A percentile compares a stretch with the other conserved stretches of the same genome.
Conservation (phyloP, 2,113 vertebrate genomes). For the Melanotaenia duboulayi region DNA sequence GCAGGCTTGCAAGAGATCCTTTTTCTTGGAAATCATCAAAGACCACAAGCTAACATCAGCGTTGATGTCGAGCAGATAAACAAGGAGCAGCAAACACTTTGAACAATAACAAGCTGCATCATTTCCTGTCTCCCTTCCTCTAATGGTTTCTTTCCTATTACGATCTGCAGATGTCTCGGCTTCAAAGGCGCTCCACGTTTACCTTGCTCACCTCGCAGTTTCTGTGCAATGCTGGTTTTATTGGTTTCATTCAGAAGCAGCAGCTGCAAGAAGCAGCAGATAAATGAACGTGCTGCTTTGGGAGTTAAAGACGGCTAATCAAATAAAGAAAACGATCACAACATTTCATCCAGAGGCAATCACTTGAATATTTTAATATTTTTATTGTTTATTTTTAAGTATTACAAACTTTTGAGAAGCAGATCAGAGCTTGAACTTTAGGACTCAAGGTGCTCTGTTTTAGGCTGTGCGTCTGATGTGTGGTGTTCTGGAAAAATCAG, state of each 20-base stretch:
- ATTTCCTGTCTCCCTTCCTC: constrained; percentile 58
- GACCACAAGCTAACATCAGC: neutral
- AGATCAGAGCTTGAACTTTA: neutral
- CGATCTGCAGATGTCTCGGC: constrained; percentile 48
- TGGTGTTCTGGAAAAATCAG: constrained; percentile 76
- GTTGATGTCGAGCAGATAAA: constrained; percentile 3
- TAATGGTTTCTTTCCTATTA: neutral
- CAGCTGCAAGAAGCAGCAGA: neutral
- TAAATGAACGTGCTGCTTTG: neutral
- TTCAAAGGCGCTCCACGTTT: constrained; percentile 50
- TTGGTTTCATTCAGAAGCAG: constrained; percentile 39
- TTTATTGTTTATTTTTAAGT: neutral
- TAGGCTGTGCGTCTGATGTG: neutral
- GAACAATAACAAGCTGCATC: constrained; percentile 46
- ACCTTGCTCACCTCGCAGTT: constrained; percentile 63
- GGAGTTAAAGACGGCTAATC: neutral
- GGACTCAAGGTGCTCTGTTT: constrained; percentile 1
- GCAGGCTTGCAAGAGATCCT: neutral
- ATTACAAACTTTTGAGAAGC: constrained; percentile 1
- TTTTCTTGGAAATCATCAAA: constrained; percentile 23
- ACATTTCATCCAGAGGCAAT: neutral
- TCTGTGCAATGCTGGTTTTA: constrained; percentile 37
- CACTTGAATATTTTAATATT: constrained; percentile 7
- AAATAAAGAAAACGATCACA: neutral
- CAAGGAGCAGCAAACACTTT: constrained; percentile 6